These are phyloP conservation scores for Sesia bembeciformis DNA, from an alignment of 2,888 invertebrate genomes.

Conservation along the genomic window DNA sequence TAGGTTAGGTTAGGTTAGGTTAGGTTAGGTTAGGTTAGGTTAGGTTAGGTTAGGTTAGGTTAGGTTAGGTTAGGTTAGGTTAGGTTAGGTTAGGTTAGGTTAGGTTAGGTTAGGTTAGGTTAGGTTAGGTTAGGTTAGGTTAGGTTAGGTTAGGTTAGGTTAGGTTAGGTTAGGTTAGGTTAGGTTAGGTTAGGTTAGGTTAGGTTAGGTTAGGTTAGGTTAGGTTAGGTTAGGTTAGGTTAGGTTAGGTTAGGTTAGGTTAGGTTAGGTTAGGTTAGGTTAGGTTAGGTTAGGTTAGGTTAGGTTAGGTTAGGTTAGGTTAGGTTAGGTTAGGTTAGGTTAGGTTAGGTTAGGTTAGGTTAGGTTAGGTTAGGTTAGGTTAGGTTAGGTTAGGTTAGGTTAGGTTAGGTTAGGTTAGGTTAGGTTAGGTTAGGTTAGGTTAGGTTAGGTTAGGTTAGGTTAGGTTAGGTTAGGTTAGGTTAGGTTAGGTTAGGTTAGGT, in stretches of 20 bases:
- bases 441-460: neutral
- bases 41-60: neutral
- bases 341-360: neutral
- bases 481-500: slow-evolving; percentile 11
- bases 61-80: neutral
- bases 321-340: neutral
- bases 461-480: neutral
- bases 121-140: neutral
- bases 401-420: neutral
- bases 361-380: neutral
- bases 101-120: neutral
- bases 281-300: neutral
- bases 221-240: neutral
- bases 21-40: neutral
- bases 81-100: neutral
- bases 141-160: neutral
- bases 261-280: neutral
- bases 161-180: neutral
- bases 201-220: neutral
- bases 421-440: neutral
- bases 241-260: neutral
- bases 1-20: neutral
- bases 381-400: neutral
- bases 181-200: neutral
- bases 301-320: neutral